Conservation (phyloP, 2,797 vertebrate species). For the Propithecus perrieri region DNA sequence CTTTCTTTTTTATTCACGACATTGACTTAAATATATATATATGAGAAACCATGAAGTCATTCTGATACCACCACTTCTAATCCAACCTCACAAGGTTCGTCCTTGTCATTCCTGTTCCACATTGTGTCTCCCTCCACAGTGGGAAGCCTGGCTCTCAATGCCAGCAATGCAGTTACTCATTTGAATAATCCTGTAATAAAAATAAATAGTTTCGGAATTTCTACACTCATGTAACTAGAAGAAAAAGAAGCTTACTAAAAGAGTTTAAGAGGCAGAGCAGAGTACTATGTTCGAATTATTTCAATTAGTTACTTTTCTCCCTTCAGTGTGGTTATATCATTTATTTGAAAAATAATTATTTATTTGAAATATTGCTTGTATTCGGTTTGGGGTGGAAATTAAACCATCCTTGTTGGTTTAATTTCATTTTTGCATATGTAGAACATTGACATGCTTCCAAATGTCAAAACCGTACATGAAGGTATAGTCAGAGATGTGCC, state of each 20-base stretch:
- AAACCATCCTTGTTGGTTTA: neutral
- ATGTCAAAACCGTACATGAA: neutral
- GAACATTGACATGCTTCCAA: neutral
- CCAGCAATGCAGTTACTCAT: neutral
- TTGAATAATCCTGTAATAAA: neutral
- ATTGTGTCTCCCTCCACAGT: neutral
- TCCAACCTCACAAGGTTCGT: neutral
- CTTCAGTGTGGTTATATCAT: neutral
- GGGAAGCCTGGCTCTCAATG: neutral
- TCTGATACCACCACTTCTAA: neutral
- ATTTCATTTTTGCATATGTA: constrained; percentile 4
- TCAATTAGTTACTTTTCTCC: neutral
- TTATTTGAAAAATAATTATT: neutral
- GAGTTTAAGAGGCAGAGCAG: neutral
- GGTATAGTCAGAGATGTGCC: neutral
- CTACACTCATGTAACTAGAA: neutral
- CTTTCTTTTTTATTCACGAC: neutral
- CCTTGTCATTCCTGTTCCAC: neutral
- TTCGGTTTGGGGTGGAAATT: neutral
- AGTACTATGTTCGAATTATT: neutral
- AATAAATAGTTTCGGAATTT: constrained; percentile 26
- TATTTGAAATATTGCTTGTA: neutral
- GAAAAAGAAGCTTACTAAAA: neutral
- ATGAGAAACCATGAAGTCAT: neutral
- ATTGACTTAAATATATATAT: neutral